Evolutionary conservation across 2,888 invertebrate genomes (phyloP).

Genomic region (Catotricha subobsoleta): DNA sequence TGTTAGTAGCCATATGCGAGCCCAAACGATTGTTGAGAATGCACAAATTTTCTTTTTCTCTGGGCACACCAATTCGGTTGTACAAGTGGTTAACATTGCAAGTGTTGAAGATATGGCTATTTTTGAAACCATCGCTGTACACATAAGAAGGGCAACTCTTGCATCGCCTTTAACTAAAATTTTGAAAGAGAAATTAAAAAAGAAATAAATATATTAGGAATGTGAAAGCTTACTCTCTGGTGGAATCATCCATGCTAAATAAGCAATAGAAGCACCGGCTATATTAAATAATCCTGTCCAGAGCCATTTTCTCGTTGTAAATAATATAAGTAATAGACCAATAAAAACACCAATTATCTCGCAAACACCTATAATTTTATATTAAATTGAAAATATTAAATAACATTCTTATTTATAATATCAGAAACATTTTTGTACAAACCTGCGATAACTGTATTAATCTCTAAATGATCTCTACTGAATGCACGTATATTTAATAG

Average conservation of each 20-base stretch:
- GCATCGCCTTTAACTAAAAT: conserved; percentile 20
- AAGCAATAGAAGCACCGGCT: conserved; percentile 24
- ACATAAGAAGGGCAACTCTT: conserved; percentile 25
- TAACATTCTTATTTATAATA: background rate
- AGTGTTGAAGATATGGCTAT: conserved; percentile 28
- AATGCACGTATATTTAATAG: conserved; percentile 31
- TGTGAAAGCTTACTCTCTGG: conserved; percentile 16
- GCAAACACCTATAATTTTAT: conserved; percentile 11
- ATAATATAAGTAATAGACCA: conserved; percentile 25
- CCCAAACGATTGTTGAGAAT: conserved; percentile 30
- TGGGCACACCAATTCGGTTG: conserved; percentile 26
- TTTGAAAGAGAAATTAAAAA: background rate
- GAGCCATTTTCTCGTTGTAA: conserved; percentile 26
- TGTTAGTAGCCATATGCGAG: conserved; percentile 27
- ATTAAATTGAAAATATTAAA: too few species aligned
- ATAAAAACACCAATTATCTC: conserved; percentile 28
- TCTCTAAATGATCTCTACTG: conserved; percentile 28
- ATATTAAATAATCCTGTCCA: conserved; percentile 28
- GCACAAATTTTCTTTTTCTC: conserved; percentile 26
- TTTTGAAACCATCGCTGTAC: conserved; percentile 29
- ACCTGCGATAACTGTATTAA: conserved; percentile 30
- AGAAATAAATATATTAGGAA: background rate
- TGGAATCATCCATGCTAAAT: conserved; percentile 27
- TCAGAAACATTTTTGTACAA: background rate
- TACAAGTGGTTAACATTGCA: conserved; percentile 28